These are phyloP conservation scores for Thera britannica DNA, from an alignment of 2,888 invertebrate species.

Conservation along the genomic window DNA sequence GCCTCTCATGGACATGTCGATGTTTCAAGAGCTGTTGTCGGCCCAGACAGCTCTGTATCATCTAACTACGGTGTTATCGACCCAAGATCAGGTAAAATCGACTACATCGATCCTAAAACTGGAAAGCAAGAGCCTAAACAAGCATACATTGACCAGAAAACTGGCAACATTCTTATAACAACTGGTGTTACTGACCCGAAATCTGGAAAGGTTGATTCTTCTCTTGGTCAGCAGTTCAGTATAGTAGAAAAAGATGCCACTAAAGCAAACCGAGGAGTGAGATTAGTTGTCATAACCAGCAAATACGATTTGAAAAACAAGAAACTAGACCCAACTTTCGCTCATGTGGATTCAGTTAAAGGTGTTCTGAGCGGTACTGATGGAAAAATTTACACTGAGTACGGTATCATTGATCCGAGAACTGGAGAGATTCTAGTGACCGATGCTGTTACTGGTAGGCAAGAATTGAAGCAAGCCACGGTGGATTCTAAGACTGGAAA, in stretches of 20 bases:
- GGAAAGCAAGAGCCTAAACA: constrained; percentile 87
- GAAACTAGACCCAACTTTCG: constrained; percentile 82
- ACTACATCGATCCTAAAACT: constrained; percentile 86
- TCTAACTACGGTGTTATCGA: constrained; percentile 89
- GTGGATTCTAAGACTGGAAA: constrained; percentile 83
- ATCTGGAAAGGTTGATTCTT: constrained; percentile 87
- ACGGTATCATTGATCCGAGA: constrained; percentile 86
- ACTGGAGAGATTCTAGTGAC: constrained; percentile 80
- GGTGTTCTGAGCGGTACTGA: constrained; percentile 84
- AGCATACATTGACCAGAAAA: constrained; percentile 89
- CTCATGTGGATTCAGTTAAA: constrained; percentile 77
- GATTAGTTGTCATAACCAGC: constrained; percentile 85
- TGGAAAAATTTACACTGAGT: constrained; percentile 86
- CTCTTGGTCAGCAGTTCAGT: constrained; percentile 87
- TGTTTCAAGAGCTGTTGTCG: constrained; percentile 86
- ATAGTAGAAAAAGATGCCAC: constrained; percentile 87
- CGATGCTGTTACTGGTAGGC: constrained; percentile 74
- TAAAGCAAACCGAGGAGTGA: constrained; percentile 86
- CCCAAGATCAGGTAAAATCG: constrained; percentile 86
- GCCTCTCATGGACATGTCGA: constrained; percentile 77
- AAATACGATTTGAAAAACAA: constrained; percentile 84
- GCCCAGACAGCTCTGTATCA: constrained; percentile 80
- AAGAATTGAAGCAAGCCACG: constrained; percentile 71
- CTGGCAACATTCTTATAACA: constrained; percentile 87
- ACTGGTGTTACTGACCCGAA: constrained; percentile 87